A percentile compares a stretch with the other conserved stretches of the same genome.
These are phyloP conservation scores for Eueremaeus valkanovi DNA, from an alignment of 2,888 invertebrate genomes.

Conservation along the genomic window DNA sequence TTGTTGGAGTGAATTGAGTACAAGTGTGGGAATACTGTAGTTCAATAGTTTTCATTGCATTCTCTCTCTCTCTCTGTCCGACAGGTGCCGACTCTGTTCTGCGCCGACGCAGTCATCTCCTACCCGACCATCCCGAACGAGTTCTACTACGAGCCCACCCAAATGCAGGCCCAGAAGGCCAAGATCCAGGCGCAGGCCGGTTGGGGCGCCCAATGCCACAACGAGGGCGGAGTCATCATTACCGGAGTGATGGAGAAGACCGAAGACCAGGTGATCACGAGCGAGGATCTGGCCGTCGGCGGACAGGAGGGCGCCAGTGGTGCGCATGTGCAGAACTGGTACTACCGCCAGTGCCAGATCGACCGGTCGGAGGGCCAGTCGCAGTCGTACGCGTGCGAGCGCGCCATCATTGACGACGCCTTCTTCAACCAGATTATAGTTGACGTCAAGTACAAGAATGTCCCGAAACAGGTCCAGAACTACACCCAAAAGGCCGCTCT, in stretches of 20 bases:
- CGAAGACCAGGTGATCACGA: constrained; percentile 34
- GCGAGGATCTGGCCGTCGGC: constrained; percentile 21
- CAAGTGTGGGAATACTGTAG: too few relatives aligned
- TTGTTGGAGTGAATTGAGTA: too few relatives aligned
- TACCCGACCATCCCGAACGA: constrained; percentile 27
- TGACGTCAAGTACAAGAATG: constrained; percentile 35
- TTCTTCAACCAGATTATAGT: constrained; percentile 43
- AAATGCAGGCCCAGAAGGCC: constrained; percentile 35
- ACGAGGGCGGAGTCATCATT: constrained; percentile 10
- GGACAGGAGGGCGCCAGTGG: background rate
- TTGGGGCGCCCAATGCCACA: constrained; percentile 39
- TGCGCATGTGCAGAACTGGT: constrained; percentile 36
- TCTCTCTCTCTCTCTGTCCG: too few relatives aligned
- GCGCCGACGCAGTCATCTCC: constrained; percentile 35
- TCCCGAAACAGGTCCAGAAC: constrained; percentile 26
- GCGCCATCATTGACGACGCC: constrained; percentile 42
- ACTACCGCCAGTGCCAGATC: constrained; percentile 41
- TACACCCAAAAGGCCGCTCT: constrained; percentile 31
- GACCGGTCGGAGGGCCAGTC: constrained; percentile 40
- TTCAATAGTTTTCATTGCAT: too few relatives aligned
- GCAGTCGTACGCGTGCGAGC: constrained; percentile 41
- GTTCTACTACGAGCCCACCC: constrained; percentile 32
- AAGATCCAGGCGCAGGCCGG: constrained; percentile 30
- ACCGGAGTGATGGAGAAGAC: constrained; percentile 38
- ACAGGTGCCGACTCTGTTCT: background rate